Base-by-base conservation (phyloP, 2,113 vertebrate species). In the Calidris pygmaea region DNA sequence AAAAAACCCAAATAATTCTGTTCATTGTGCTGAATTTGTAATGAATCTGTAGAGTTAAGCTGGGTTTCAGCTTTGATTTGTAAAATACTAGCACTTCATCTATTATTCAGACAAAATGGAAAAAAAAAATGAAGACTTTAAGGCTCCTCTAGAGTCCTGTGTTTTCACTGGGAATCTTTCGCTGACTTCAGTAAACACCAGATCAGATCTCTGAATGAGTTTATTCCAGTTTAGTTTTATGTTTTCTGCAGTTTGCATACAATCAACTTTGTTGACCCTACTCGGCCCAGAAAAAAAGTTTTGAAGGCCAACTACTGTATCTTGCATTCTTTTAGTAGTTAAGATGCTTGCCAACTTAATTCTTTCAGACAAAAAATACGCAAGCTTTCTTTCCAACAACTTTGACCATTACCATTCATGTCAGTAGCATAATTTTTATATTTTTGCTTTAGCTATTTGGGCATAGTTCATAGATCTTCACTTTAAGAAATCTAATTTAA, bases 271-370 rank as follows among this genome's bases (percentile, higher is more conserved):
- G 4, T 62, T 91, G 62, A 59, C 7, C 21, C 27, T 75, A 41
- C 50, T 81, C 62, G 39, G n/a, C 19, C 12, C 67, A 90, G 76
- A 53, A 82, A 94, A 89, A 63, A 17, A 63, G 9, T 72, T 92
- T 55, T 91, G 75, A 96, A 95, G 93, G 95, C 39, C 80, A 72
- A 0, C 72, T 63, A 34, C 56, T 24, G 3, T 78, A 89, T 87
- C 75, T 91, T 94, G 63, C 62, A 55, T 93, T 95, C 67, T 72
- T 95, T 73, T 45, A 72, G 80, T 32, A 67, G 66, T 82, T 63
- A 67, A 86, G 34, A 87, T 80, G 34, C 47, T 84, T 89, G 55
- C 85, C 92, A 94, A 16, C 19, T 77, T 87, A 12, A 47, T 76
- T 87, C 71, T 88, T 92, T 55, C 53, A 90, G 76, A 74, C 16